phyloP scores from a whole-genome alignment of 2,888 invertebrate species.

The Steromphala cineraria region DNA sequence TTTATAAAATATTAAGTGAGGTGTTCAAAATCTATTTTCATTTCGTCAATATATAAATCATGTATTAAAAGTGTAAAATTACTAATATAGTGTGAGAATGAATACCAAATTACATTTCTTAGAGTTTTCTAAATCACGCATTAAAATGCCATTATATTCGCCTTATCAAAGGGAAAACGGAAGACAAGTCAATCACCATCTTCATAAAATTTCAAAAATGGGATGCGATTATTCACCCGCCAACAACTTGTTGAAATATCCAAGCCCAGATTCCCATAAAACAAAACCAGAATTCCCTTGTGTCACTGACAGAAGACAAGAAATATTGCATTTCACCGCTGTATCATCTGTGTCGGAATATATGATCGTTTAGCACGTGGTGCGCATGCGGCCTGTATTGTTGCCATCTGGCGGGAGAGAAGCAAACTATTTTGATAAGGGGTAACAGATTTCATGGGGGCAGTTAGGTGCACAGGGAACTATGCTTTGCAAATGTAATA shows the following conservation, averaged over 20 bases:
- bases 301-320: background rate
- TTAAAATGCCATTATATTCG: background rate
- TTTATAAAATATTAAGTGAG: no score
- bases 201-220: background rate
- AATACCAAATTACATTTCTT: no score
- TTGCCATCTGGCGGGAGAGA: slow-evolving; percentile 10
- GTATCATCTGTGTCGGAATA: background rate
- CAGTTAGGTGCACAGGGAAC: background rate
- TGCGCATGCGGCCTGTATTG: slow-evolving; percentile 10
- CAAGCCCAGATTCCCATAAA: background rate
- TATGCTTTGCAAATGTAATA: slow-evolving; percentile 15
- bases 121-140: background rate
- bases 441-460: slow-evolving; percentile 9
- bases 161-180: background rate
- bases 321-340: background rate
- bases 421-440: slow-evolving; percentile 14
- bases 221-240: background rate
- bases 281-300: background rate
- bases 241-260: slow-evolving; percentile 12
- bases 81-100: no score
- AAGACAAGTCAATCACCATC: background rate
- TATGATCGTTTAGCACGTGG: slow-evolving; percentile 12
- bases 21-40: no score
- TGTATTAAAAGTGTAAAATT: no score
- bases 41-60: no score